Evolutionary conservation across 2,797 vertebrate genomes (phyloP), one percentile per base, ranked within the genome.

Genomic region (Clamator glandarius): DNA sequence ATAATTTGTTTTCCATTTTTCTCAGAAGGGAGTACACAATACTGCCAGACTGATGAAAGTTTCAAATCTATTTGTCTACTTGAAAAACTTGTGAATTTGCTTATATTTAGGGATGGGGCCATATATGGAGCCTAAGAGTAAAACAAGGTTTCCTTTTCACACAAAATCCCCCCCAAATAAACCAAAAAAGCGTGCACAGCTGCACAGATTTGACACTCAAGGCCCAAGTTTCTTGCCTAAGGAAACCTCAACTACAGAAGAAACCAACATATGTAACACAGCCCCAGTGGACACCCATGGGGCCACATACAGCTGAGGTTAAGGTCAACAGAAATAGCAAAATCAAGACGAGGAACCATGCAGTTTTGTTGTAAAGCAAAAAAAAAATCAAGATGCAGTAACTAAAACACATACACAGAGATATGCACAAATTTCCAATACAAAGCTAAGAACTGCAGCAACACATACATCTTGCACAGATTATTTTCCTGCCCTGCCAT

Each of bases 261-360:
- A 73, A 75, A 76, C 19, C 0, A 1, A 48, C 17, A 52, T 12
- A 11, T 0, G 6, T 12, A 62, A 41, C 46, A 36, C 24, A 64
- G 41, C 29, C 48, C 44, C 36, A 28, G 15, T 1, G 0, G 58
- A 46, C 46, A 61, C 7, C 10, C 31, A 24, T 3, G 19, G 15
- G 33, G 20, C 4, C 9, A 46, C 1, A 2, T 2, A 24, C 15
- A 62, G 26, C 42, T 29, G 23, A 78, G 20, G 41, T 9, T 10
- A 58, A 63, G 13, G 19, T 18, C 33, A 79, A 72, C 11, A 54
- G 10, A 44, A 50, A 26, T 39, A 84, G 31, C 26, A 87, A 63
- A 59, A 50, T 13, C 36, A 44, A 9, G 4, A 3, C 17, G 14
- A 78, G 2, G 5, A 78, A 29, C 5, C 5, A 25, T 0, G 2